Base-by-base conservation (phyloP, 2,888 invertebrate species). In the Priocnemis perturbator region DNA sequence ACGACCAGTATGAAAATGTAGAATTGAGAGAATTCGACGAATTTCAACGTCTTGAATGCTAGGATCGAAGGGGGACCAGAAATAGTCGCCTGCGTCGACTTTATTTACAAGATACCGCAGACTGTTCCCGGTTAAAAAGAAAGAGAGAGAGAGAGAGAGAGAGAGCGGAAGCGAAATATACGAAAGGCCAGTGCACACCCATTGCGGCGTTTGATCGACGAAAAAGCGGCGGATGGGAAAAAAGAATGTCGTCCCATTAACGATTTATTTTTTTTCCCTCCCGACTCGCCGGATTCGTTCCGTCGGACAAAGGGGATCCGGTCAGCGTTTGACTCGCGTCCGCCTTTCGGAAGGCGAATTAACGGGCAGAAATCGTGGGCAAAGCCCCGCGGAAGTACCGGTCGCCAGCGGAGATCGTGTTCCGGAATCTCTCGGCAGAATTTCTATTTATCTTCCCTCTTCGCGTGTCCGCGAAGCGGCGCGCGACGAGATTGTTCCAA, bases 381-480 rank as follows among this genome's bases (percentile, higher is more conserved):
- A 30, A 59, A 56, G 17, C n/a, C 50, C n/a, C 3, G 17, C 56
- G 59, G 45, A 67, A 61, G 64, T 58, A 67, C 77, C 73, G 67
- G 67, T 74, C 65, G 52, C 61, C 60, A 21, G 61, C 30, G 9
- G 62, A 26, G 26, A 26, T 26, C 37, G 55, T 53, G 64, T 65
- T 57, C 56, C 26, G 67, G 63, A 67, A 74, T 65, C 63, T 62
- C 61, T 9, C 11, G 55, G 4, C 47, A 62, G 63, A 74, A 79
- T 81, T 81, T 67, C 74, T 5, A 81, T 81, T 81, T 76, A 76
- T 81, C 79, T 79, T 79, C 67, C 64, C 60, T 68, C 2, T 17
- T 50, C 50, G 50, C 50, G n/a, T 14, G 3, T 50, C 2, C 17
- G 23, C 17, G 19, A 23, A 5, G 44, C 15, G 30, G 7, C 11